Percentiles rank a stretch among this genome's conserved stretches.
Conservation (phyloP, 2,797 vertebrate genomes). For the Tragelaphus oryx region DNA sequence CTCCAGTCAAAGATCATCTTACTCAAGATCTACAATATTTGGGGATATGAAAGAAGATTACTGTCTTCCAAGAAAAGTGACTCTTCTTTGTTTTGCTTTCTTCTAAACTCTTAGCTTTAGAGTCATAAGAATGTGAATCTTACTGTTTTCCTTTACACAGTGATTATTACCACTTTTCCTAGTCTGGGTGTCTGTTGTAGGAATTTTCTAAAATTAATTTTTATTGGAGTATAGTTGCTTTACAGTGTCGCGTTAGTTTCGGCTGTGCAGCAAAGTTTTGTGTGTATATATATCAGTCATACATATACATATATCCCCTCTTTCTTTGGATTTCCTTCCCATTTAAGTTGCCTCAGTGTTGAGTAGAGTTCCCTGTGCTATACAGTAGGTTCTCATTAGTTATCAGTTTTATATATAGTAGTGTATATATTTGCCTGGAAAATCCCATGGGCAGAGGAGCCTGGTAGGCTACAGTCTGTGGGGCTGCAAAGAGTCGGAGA, state of each 20-base stretch:
- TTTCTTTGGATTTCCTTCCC: neutral
- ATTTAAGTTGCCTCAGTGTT: neutral
- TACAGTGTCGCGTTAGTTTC: neutral
- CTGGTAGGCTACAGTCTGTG: too few species aligned
- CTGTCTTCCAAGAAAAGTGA: neutral
- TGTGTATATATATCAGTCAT: neutral
- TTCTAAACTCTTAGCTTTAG: neutral
- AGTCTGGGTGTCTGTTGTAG: neutral
- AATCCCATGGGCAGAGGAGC: too few species aligned
- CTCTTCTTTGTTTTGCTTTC: neutral
- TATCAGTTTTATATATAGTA: neutral
- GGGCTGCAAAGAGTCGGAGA: too few species aligned
- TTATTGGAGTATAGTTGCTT: neutral
- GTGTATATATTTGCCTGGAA: too few species aligned
- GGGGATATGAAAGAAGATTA: neutral
- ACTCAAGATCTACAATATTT: neutral
- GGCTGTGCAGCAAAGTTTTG: neutral
- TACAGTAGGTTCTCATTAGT: neutral
- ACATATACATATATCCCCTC: neutral
- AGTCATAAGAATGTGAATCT: neutral
- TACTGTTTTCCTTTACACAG: neutral
- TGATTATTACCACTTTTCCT: neutral
- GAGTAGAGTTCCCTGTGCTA: neutral
- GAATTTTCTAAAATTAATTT: neutral
- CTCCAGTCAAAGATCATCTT: neutral